Base-by-base conservation (phyloP, 2,113 vertebrate species). In the Vireo altiloquus region DNA sequence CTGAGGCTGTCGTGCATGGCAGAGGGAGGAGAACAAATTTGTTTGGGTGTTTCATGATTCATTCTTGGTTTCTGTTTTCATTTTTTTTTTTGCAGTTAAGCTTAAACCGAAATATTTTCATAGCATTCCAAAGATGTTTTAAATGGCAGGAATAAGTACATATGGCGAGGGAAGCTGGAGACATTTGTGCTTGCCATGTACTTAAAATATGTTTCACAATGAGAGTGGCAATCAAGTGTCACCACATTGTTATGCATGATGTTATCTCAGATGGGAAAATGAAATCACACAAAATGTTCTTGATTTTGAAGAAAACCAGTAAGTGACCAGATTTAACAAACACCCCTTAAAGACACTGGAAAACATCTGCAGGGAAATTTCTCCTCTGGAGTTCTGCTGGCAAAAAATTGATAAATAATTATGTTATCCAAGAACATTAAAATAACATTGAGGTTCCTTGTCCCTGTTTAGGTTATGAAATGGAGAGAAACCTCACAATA, bases 201-300 rank as follows among this genome's bases (percentile, higher is more conserved):
- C 24, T 74, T 82, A 35, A 60, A 81, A 74, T 65, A 71, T 1
- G 1, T 94, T 96, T 79, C 78, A 89, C 23, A 71, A 56, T 56
- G 65, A 88, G 13, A 82, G 57, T 28, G 70, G 46, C 25, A 83
- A 81, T 83, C 72, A 70, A 93, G n/a, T 76, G 22, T 95, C 91
- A 97, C 44, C 75, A 52, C 80, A 81, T 94, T 94, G 92, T 93
- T 94, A 94, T 95, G 87, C 59, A 68, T 87, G 86, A 94, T 85
- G 88, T 93, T 90, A 96, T 95, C 54, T 88, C 95, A 95, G 76
- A 94, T 87, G 94, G 96, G 91, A 94, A 92, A 95, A 95, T 91
- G 57, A 95, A 95, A 95, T 95, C 85, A 95, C 50, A 83, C 6
- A 52, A 92, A 79, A n/a, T 47, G n/a, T 56, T 90, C 70, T 23